Base-by-base conservation (phyloP, 2,888 invertebrate genomes). In the Tinea semifulvella region DNA sequence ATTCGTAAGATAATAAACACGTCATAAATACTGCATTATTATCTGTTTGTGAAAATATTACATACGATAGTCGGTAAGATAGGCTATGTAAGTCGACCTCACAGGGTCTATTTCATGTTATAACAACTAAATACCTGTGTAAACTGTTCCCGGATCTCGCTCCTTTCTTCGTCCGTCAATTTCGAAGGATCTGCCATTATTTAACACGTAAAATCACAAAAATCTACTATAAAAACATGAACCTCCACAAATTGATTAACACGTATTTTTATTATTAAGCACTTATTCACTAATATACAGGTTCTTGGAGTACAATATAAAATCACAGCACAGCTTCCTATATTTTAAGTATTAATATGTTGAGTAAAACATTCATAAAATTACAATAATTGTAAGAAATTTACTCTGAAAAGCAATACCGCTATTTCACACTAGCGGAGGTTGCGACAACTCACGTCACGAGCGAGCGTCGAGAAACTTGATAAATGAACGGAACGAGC, bases 131-230 rank as follows among this genome's bases (percentile, higher is more conserved):
- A 83, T 83, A 91, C 91, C 82, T 86, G 85, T 56, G 83, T 82
- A 65, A 91, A 91, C 65, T 90, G 89, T 74, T 90, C 90, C 61
- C 85, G 84, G 60, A 92, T 86, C 76, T 92, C 92, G 50, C 85
- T 75, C 57, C 85, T 84, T 76, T 91, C 90, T 62, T 91, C 90
- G 47, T 83, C 81, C 48, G 85, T 85, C 61, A 88, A 70, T 69
- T 82, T 83, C 53, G 81, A 71, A 67, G 81, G 77, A 63, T 80
- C 79, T 66, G 80, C 73, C 80, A 81, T 80, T 53, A 63, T 72
- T 62, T 61, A 68, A 60, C 58, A 59, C 56, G 57, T 65, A 58
- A 58, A 60, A 59, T 62, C 71, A 73, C 69, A 70, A 65, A 65
- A 36, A 71, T 68, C 63, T 63, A 61, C 55, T 59, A 65, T 64